Conservation (phyloP, 2,797 vertebrate genomes). For the Myotis myotis region DNA sequence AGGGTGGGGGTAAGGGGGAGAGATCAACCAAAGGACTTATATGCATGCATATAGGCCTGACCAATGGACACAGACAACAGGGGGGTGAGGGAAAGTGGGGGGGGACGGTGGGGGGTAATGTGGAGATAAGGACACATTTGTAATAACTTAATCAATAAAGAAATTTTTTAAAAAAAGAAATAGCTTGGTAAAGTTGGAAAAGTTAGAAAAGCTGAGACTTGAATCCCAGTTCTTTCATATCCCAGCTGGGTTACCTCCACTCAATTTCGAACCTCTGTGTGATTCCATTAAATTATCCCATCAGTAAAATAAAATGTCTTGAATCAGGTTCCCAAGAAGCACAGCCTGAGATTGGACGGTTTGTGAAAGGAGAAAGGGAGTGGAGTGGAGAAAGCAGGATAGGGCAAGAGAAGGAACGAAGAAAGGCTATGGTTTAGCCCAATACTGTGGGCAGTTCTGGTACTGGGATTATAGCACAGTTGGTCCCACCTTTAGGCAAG, state of each 20-base stretch:
- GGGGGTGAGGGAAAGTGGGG: too few species aligned
- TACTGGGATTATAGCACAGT: background rate
- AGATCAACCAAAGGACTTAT: too few species aligned
- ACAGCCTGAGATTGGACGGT: background rate
- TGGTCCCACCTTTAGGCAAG: background rate
- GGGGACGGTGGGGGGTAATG: too few species aligned
- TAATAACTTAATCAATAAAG: too few species aligned
- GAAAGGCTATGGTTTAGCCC: background rate
- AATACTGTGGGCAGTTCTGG: background rate
- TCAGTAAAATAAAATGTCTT: background rate
- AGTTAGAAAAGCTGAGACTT: conserved; percentile 21
- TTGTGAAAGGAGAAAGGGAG: background rate
- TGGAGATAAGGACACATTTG: too few species aligned
- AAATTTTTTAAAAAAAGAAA: background rate
- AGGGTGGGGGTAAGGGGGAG: too few species aligned
- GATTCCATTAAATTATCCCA: background rate
- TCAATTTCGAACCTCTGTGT: background rate
- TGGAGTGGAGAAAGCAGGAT: background rate
- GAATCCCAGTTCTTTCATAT: background rate
- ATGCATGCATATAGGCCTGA: too few species aligned
- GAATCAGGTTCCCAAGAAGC: background rate
- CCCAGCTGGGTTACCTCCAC: background rate
- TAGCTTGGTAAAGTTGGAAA: background rate
- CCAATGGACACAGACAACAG: too few species aligned
- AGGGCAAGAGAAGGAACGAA: background rate